These are phyloP conservation scores for Leucoptera coffeella DNA, from an alignment of 2,888 invertebrate species.

Conservation along the genomic window DNA sequence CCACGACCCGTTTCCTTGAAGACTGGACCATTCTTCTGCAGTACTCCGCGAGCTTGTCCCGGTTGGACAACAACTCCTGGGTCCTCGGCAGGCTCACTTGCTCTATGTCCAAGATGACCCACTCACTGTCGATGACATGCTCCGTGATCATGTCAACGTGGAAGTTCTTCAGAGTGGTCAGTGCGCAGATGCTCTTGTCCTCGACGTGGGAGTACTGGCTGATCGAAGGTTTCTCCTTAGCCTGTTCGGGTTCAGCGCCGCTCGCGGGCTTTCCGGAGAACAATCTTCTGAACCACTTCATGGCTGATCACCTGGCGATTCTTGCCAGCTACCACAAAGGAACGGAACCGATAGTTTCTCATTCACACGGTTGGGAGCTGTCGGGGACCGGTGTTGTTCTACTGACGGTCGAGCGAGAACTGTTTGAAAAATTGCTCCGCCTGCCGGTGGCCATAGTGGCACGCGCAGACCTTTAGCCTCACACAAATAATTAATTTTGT, in stretches of 20 bases:
- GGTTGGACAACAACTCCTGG: conserved; percentile 18
- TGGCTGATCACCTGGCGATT: conserved; percentile 55
- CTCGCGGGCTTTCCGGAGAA: conserved; percentile 50
- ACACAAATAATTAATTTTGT: conserved; percentile 37
- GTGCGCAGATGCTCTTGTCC: conserved; percentile 14
- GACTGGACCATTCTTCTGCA: conserved; percentile 19
- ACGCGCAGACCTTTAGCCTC: conserved; percentile 45
- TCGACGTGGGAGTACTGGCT: background rate
- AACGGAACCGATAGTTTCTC: conserved; percentile 56
- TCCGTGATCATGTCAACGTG: conserved; percentile 22
- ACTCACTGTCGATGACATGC: conserved; percentile 29
- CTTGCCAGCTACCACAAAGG: conserved; percentile 56
- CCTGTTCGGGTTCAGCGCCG: conserved; percentile 8
- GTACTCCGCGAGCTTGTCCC: conserved; percentile 17
- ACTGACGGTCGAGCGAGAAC: too few species aligned
- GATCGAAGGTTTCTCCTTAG: too few species aligned
- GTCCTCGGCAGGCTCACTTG: conserved; percentile 26
- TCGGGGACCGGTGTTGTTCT: too few species aligned
- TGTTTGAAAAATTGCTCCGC: too few species aligned
- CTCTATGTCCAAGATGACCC: conserved; percentile 26
- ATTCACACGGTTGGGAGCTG: conserved; percentile 35
- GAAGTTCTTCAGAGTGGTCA: conserved; percentile 35
- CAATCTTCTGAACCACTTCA: conserved; percentile 63
- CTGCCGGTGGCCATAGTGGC: too few species aligned
- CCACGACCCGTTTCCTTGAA: conserved; percentile 13